Base-by-base conservation (phyloP, 2,888 invertebrate genomes). In the Selenia dentaria region DNA sequence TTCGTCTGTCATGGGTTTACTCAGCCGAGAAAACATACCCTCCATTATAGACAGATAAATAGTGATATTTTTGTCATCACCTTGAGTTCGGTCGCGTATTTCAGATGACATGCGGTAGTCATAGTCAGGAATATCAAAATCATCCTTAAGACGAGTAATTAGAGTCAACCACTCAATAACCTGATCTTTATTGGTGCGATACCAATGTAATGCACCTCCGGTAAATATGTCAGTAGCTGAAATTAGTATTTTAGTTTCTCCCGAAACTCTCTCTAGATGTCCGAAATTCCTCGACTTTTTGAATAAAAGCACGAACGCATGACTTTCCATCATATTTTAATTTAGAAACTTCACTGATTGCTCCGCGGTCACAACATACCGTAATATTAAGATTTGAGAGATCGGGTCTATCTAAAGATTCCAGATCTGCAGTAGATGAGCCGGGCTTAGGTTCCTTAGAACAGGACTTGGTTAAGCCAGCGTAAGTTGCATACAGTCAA, bases 11-110 rank as follows among this genome's bases (percentile, higher is more conserved):
- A 52, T n/a, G 0, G 42, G 20, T 25, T 51, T 57, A 1, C 1
- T 27, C 0, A 63, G 31, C 0, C 59, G 48, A 0, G 57, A 53
- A 25, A 63, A 62, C 51, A 59, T 43, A 3, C 54, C 57, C 1
- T 43, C 16, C 60, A 66, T 61, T 1, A 62, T 60, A 0, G 63
- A 40, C 0, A 62, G 4, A 12, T 60, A 62, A 6, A 62, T 49
- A 0, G 46, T 47, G 0, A 64, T 59, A n/a, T 48, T 57, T 28
- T 63, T 58, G 0, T 5, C 9, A 1, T 54, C 57, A 0, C 62
- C 62, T 8, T 59, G 59, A 0, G 58, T 58, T 3, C 59, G 55
- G 0, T 18, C 16, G 0, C 59, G 27, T 6, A 62, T 62, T 42
- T 62, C 59, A 1, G 42, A 6, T 0, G 29, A 0, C 0, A 62